A percentile compares a stretch with the other conserved stretches of the same genome.
phyloP scores from a whole-genome alignment of 2,113 vertebrate genomes.

The Rattus norvegicus region DNA sequence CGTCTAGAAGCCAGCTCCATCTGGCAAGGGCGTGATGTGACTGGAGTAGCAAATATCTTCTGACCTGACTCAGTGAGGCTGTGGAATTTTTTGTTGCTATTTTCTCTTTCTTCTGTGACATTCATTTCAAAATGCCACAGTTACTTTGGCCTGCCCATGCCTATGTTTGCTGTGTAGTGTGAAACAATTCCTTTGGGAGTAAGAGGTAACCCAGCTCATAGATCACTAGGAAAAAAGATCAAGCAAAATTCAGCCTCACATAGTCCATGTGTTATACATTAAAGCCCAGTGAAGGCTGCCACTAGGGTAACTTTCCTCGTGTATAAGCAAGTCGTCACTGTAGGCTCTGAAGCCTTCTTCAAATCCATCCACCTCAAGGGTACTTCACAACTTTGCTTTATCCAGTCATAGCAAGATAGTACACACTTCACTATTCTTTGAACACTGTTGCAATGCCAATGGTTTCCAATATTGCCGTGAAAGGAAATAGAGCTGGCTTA shows the following conservation, averaged over 20 bases:
- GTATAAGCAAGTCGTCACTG: background rate
- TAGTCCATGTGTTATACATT: conserved; percentile 8
- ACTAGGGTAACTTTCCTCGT: background rate
- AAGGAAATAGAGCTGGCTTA: background rate
- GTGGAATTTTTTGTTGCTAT: background rate
- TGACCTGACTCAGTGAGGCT: background rate
- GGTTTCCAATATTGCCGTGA: background rate
- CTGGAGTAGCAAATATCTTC: background rate
- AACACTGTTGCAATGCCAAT: background rate
- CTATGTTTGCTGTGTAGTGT: fast-evolving
- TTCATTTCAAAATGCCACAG: background rate
- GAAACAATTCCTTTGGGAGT: background rate
- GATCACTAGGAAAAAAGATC: background rate
- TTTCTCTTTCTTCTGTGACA: background rate
- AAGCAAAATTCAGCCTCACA: conserved; percentile 4
- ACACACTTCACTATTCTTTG: background rate
- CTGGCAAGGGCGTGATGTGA: background rate
- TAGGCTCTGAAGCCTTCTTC: background rate
- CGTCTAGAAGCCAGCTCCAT: conserved; percentile 23
- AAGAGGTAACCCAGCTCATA: background rate
- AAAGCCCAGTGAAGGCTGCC: background rate
- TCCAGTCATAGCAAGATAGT: background rate
- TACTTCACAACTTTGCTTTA: background rate
- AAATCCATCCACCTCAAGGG: background rate
- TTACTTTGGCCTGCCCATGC: background rate